These are phyloP conservation scores for Phylloscopus trochilus DNA, from an alignment of 2,113 vertebrate genomes.

Conservation along the genomic window DNA sequence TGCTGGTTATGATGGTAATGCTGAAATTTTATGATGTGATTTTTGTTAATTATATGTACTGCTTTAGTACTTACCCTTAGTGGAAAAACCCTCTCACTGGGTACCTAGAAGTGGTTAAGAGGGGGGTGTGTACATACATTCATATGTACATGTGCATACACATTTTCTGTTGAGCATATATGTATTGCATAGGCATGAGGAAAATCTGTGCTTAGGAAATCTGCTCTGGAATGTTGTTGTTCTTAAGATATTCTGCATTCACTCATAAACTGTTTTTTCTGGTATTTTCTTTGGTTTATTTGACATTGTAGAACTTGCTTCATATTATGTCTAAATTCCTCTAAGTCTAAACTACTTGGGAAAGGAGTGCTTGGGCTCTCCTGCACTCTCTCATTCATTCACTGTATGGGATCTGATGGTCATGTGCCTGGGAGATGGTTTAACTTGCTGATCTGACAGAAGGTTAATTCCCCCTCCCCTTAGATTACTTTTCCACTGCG, in stretches of 20 bases:
- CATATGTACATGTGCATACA: rapidly evolving
- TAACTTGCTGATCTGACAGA: not conserved
- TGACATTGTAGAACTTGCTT: not conserved
- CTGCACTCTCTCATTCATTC: not conserved
- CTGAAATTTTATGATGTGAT: not conserved
- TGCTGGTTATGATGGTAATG: not conserved
- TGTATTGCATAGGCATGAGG: not conserved
- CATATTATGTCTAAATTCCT: not conserved
- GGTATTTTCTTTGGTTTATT: not conserved
- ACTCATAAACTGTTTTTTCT: not conserved
- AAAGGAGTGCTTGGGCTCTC: not conserved
- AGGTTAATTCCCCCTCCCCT: not conserved
- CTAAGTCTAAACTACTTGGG: not conserved
- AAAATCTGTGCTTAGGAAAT: not conserved
- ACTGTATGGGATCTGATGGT: not conserved
- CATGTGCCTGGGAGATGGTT: not conserved
- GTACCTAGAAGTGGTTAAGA: not conserved
- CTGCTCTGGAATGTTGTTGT: not conserved
- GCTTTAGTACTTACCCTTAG: not conserved
- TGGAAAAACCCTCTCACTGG: not conserved
- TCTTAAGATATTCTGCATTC: not conserved
- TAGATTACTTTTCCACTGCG: not conserved
- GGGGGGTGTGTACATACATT: rapidly evolving
- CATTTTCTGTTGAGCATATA: not conserved
- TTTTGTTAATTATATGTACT: not conserved